Conservation (phyloP, 2,113 vertebrate species). For the Polypterus bichir region DNA sequence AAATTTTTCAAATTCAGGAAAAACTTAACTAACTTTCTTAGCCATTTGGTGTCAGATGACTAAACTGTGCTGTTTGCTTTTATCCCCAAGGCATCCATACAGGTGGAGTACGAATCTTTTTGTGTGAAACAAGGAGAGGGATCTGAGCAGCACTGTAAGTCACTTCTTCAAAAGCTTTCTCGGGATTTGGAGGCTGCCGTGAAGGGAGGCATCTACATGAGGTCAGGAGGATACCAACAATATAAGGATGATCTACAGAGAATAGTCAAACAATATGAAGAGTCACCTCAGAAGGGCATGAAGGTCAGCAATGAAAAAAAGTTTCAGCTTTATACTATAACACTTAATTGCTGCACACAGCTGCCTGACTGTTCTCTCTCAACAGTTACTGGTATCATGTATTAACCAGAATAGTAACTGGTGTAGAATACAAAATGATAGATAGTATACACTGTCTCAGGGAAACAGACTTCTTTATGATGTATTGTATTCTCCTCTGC, state of each 20-base stretch:
- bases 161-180: neutral
- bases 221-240: conserved; percentile 5
- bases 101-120: neutral
- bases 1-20: too few species aligned
- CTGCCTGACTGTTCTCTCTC: too few species aligned
- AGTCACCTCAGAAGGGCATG: conserved; percentile 2
- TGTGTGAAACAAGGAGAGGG: neutral
- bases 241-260: conserved; percentile 3
- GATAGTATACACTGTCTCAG: too few species aligned
- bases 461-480: too few species aligned
- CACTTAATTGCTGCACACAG: neutral
- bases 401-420: too few species aligned
- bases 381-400: too few species aligned
- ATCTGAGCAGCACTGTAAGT: conserved; percentile 1
- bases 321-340: neutral
- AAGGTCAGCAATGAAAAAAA: conserved; percentile 2
- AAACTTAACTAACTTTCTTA: too few species aligned
- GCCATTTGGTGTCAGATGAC: neutral
- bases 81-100: neutral
- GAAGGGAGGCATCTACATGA: neutral
- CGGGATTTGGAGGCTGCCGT: neutral
- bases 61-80: too few species aligned
- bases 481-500: too few species aligned
- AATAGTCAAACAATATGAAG: conserved; percentile 1
- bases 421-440: too few species aligned